Evolutionary conservation across 2,113 vertebrate species (phyloP).

Genomic region (Gobius niger): DNA sequence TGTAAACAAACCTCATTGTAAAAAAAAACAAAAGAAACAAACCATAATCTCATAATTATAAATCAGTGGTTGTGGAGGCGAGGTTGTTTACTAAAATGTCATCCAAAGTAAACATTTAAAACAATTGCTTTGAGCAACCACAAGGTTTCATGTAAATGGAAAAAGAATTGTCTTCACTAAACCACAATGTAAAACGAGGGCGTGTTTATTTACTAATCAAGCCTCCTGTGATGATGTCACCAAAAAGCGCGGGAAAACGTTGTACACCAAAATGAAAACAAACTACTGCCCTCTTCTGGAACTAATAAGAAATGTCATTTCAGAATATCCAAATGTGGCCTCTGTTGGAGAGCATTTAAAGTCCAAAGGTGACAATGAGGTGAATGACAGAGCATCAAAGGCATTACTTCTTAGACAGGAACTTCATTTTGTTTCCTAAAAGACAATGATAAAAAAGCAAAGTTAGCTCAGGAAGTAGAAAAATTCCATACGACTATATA

Average conservation of each 20-base stretch:
- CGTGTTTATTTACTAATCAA: constrained; percentile 30
- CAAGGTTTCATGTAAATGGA: constrained; percentile 2
- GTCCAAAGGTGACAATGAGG: background rate
- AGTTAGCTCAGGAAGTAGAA: background rate
- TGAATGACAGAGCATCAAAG: background rate
- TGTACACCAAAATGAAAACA: constrained; percentile 19
- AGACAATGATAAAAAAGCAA: constrained; percentile 1
- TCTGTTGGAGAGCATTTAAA: background rate
- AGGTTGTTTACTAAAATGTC: constrained; percentile 10
- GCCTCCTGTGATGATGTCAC: constrained; percentile 15
- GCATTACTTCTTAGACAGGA: constrained; percentile 74
- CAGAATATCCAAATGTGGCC: background rate
- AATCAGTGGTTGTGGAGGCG: background rate
- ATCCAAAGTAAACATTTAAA: constrained; percentile 16
- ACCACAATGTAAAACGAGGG: constrained; percentile 9
- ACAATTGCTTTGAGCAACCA: background rate
- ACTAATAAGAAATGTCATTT: background rate
- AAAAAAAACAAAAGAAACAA: constrained; percentile 8
- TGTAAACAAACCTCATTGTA: constrained; percentile 18
- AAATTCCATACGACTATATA: background rate
- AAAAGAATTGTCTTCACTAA: constrained; percentile 9
- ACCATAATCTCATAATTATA: constrained; percentile 13
- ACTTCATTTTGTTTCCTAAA: constrained; percentile 76
- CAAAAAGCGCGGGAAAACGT: constrained; percentile 7
- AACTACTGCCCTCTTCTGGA: constrained; percentile 64